phyloP scores from a whole-genome alignment of 2,888 invertebrate species.

The Cyclophora punctaria region DNA sequence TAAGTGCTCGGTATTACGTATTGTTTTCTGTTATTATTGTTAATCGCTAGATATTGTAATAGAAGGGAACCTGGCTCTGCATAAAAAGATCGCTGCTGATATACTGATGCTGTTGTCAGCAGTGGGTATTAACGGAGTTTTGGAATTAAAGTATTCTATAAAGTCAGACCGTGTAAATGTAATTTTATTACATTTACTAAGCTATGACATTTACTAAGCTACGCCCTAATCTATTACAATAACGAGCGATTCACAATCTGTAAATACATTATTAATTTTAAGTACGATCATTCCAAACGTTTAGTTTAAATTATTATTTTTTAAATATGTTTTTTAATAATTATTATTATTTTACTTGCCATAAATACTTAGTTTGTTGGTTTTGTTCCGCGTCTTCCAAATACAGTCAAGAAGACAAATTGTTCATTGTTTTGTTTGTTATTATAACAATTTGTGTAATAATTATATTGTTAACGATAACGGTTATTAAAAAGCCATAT shows the following conservation, averaged over 20 bases:
- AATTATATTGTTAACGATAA: conserved; percentile 51
- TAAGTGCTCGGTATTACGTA: conserved; percentile 29
- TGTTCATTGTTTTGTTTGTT: conserved; percentile 66
- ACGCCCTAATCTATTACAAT: no score
- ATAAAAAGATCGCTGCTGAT: no score
- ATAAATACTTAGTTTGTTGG: conserved; percentile 61
- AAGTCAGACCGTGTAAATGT: no score
- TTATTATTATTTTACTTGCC: conserved; percentile 53
- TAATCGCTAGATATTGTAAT: no score
- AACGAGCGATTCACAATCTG: conserved; percentile 19
- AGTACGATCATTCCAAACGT: conserved; percentile 65
- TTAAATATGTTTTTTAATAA: conserved; percentile 49
- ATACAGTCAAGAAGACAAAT: conserved; percentile 45
- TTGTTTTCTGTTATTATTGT: conserved; percentile 57
- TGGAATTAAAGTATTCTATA: no score
- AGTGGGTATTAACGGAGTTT: no score
- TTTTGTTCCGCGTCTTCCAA: conserved; percentile 59
- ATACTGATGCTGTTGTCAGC: no score
- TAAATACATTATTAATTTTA: conserved; percentile 55
- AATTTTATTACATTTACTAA: no score
- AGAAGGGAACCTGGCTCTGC: no score
- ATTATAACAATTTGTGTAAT: conserved; percentile 53
- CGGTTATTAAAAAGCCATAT: conserved; percentile 32
- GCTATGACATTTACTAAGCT: no score
- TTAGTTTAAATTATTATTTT: conserved; percentile 65